Percentiles rank a stretch among this genome's conserved stretches.
phyloP scores from a whole-genome alignment of 2,797 vertebrate genomes.

The Sebastes dallii region DNA sequence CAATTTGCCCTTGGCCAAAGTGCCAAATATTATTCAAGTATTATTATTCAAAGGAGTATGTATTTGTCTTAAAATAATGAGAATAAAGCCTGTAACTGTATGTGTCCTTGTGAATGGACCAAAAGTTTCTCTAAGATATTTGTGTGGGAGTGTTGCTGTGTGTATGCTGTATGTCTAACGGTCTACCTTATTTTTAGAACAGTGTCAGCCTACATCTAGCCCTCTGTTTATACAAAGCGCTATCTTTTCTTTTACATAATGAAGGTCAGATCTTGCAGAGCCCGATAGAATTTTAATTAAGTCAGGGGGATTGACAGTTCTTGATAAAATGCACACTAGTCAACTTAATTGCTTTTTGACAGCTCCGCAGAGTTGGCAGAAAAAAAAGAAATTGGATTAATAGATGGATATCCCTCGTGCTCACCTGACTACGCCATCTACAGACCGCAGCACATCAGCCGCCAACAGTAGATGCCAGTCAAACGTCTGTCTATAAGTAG shows the following conservation, averaged over 20 bases:
- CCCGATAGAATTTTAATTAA: slow-evolving; percentile 79
- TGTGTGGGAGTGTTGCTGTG: background rate
- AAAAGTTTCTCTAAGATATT: background rate
- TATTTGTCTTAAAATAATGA: background rate
- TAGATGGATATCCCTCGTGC: slow-evolving; percentile 59
- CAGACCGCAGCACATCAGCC: slow-evolving; percentile 20
- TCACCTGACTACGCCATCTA: slow-evolving; percentile 44
- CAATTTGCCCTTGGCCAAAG: background rate
- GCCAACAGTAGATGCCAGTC: slow-evolving; percentile 25
- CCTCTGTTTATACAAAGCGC: slow-evolving; percentile 47
- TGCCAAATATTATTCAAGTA: background rate
- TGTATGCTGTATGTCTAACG: background rate
- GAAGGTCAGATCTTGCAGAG: slow-evolving; percentile 79
- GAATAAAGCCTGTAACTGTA: background rate
- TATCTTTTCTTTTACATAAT: slow-evolving; percentile 74
- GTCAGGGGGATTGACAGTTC: slow-evolving; percentile 78
- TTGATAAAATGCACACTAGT: slow-evolving; percentile 80
- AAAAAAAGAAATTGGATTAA: slow-evolving; percentile 78
- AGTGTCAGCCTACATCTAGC: slow-evolving; percentile 43
- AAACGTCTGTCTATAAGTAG: slow-evolving; percentile 5
- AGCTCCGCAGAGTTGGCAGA: slow-evolving; percentile 79
- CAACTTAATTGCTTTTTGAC: slow-evolving; percentile 85
- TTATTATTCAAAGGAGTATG: background rate
- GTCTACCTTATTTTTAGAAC: slow-evolving; percentile 40
- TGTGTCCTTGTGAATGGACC: background rate